Evolutionary conservation across 64 coral and sea anemone genomes (phyloP).

Genomic region (Catalaphyllia jardinei): DNA sequence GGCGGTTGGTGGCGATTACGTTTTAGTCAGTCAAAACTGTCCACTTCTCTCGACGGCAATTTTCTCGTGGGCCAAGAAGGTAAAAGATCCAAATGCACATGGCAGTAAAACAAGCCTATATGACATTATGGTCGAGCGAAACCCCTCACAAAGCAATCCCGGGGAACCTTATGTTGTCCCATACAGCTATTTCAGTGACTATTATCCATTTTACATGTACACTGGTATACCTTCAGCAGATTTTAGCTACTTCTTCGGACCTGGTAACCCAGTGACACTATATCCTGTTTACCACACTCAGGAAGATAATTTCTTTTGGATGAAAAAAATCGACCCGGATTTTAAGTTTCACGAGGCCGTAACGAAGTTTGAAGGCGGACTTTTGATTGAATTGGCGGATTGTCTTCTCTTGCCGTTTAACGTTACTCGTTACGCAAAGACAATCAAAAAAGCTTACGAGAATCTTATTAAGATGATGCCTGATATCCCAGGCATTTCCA

Average conservation of each 20-base stretch:
- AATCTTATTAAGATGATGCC: not conserved
- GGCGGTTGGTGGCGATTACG: constrained; percentile 72
- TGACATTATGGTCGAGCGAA: constrained; percentile 81
- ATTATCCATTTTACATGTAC: constrained; percentile 63
- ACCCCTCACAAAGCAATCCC: constrained; percentile 20
- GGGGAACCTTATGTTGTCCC: constrained; percentile 59
- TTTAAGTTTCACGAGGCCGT: constrained; percentile 76
- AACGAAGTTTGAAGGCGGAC: constrained; percentile 55
- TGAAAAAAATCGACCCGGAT: constrained; percentile 72
- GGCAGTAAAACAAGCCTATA: constrained; percentile 66
- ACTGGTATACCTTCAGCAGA: constrained; percentile 71
- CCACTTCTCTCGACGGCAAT: constrained; percentile 26
- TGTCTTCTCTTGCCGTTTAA: constrained; percentile 64
- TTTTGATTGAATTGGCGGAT: constrained; percentile 66
- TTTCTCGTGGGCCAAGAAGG: constrained; percentile 66
- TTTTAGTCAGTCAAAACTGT: constrained; percentile 13
- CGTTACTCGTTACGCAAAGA: constrained; percentile 45
- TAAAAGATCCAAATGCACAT: constrained; percentile 85
- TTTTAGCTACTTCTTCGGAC: constrained; percentile 50
- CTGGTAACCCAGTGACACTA: constrained; percentile 18
- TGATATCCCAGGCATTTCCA: constrained; percentile 18
- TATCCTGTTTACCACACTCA: constrained; percentile 93
- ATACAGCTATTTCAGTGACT: constrained; percentile 76
- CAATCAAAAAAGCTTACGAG: constrained; percentile 21
- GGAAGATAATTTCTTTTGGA: constrained; percentile 80